phyloP scores from a whole-genome alignment of 2,113 vertebrate species.

The Thunnus maccoyii region DNA sequence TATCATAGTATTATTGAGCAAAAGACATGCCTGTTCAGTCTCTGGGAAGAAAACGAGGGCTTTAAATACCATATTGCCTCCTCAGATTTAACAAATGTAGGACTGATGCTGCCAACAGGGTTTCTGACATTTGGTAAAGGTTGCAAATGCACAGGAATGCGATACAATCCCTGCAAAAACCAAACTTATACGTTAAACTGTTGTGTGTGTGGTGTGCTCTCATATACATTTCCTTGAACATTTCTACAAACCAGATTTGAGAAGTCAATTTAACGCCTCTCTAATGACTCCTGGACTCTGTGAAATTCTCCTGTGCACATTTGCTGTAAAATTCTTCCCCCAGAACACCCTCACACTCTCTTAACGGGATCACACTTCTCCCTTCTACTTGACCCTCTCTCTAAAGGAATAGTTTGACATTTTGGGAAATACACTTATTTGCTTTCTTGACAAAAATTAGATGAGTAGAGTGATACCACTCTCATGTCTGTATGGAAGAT shows the following conservation, averaged over 20 bases:
- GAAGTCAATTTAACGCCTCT: conserved; percentile 24
- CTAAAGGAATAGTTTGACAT: conserved; percentile 20
- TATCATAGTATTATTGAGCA: conserved; percentile 40
- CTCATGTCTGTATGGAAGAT: not conserved
- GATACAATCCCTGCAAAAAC: not conserved
- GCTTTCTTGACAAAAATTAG: not conserved
- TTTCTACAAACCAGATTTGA: conserved; percentile 15
- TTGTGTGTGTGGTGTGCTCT: not conserved
- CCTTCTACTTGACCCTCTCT: conserved; percentile 26
- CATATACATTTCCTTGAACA: not conserved
- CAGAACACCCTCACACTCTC: conserved; percentile 27
- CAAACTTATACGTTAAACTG: conserved; percentile 4
- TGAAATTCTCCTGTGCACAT: conserved; percentile 43
- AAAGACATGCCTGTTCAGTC: conserved; percentile 35
- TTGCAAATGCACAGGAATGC: conserved; percentile 8
- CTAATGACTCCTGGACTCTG: conserved; percentile 50
- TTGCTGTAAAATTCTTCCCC: conserved; percentile 7
- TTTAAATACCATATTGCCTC: conserved; percentile 41
- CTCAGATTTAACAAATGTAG: conserved; percentile 20
- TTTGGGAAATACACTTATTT: conserved; percentile 7
- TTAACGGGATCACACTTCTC: conserved; percentile 33
- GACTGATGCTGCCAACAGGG: not conserved
- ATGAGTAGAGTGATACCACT: not conserved
- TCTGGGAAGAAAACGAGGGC: conserved; percentile 4
- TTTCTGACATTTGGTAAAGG: conserved; percentile 24